Evolutionary conservation across 2,888 invertebrate genomes (phyloP), one percentile per base, ranked within the genome.

Genomic region (Polyploca ridens): DNA sequence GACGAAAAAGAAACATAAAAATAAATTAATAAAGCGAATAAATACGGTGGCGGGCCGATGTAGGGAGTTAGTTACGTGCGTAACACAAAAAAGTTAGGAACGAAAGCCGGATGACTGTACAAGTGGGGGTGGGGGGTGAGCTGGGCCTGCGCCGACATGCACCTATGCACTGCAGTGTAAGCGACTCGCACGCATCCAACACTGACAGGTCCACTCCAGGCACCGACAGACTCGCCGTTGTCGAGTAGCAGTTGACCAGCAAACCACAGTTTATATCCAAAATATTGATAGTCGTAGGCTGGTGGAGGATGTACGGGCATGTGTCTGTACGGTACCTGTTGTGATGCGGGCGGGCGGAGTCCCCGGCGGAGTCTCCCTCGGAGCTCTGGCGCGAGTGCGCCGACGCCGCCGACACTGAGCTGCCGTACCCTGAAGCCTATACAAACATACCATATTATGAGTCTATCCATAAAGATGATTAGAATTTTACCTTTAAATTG

Each of bases 371-470:
- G 79, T 95, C 96, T 33, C 98, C 98, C 86, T 96, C 96, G 72
- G 97, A 97, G 91, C 98, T 98, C 91, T 98, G 98, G 74, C 98
- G 95, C 88, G 97, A 97, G 94, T 98, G 97, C 88, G 97, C 97
- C 72, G 97, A 96, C 89, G 97, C 97, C 75, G 96, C 97, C 65
- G 94, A 94, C 87, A 96, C 97, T 81, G 97, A 96, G 91, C 97
- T 98, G 91, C 98, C 98, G 91, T 98, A 98, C 69, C 98, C 98
- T 64, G 98, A 98, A 81, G 97, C 98, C 94, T 97, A 64, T 19
- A 11, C 3, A 35, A 44, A 67, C 63, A 64, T 44, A 14, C 5
- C 5, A 14, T 44, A 3, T 5, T 14, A 44, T 44, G 4, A 27
- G 27, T 27, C 27, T 27, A 27, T 1, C 2, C 27, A 27, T 35